Base-by-base conservation (phyloP, 2,113 vertebrate species). In the Gavia stellata region DNA sequence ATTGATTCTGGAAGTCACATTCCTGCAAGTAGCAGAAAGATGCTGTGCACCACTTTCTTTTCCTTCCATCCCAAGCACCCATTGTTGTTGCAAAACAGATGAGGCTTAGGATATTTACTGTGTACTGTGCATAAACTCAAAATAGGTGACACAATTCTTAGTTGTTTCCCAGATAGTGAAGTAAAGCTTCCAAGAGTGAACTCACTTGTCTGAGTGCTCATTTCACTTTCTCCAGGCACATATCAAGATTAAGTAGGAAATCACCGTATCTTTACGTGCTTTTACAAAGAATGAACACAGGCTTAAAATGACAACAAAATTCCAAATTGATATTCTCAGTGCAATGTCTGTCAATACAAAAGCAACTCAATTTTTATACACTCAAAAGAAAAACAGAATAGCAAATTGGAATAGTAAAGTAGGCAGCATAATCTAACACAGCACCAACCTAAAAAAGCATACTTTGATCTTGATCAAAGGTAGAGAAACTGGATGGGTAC, bases 391-490 rank as follows among this genome's bases (percentile, higher is more conserved):
- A 96, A 96, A 81, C 87, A 94, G 95, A 94, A 94, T 70, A 88
- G 71, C 52, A 95, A 96, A 95, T 55, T 49, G 56, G 65, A 94
- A 96, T 92, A 67, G 50, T 61, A 86, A 93, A 90, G 66, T 53
- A 94, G 65, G n/a, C 31, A 26, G 75, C 38, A 84, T 70, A 88
- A 88, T 88, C 67, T 91, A 86, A 81, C 90, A 75, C 40, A 92
- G 29, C 73, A 89, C 25, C 73, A 79, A 73, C 72, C 79, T 92
- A 68, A 93, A 84, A 94, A 96, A 91, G 38, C 17, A 7, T 58
- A 33, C 94, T 96, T 96, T 96, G 94, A 97, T 97, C 91, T 94
- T 95, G 94, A 97, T 97, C 96, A 97, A 97, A 97, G 92, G 53
- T 85, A 87, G 21, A 72, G 62, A 94, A 89, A 29, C 28, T 73